These are phyloP conservation scores for Tortricodes alternella DNA, from an alignment of 2,888 invertebrate genomes.

Conservation along the genomic window DNA sequence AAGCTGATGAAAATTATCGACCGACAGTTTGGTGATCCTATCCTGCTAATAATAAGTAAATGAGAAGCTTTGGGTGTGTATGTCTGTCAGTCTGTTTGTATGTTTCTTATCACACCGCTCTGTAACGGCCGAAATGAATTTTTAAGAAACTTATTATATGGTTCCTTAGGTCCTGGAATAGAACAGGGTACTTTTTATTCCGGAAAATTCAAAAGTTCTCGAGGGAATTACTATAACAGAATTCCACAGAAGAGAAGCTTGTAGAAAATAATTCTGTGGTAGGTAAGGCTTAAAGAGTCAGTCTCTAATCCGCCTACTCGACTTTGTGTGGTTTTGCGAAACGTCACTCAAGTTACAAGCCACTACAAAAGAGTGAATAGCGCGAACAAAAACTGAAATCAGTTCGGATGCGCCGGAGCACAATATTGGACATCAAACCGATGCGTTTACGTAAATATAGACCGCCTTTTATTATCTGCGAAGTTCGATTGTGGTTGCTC, in stretches of 20 bases:
- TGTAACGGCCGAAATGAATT: too few species aligned
- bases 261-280: slow-evolving; percentile 5
- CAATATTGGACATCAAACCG: slow-evolving; percentile 75
- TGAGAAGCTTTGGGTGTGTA: too few species aligned
- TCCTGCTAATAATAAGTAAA: too few species aligned
- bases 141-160: too few species aligned
- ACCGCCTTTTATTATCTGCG: slow-evolving; percentile 76
- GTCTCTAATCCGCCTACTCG: slow-evolving; percentile 54
- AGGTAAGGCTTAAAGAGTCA: slow-evolving; percentile 28
- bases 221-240: too few species aligned
- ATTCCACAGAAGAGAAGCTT: too few species aligned
- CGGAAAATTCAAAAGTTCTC: too few species aligned
- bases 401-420: slow-evolving; percentile 65
- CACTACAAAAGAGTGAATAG: slow-evolving; percentile 55
- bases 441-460: slow-evolving; percentile 80
- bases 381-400: slow-evolving; percentile 54
- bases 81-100: too few species aligned
- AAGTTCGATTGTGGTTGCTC: slow-evolving; percentile 68
- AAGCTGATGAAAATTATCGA: neutral
- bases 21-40: neutral
- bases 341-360: slow-evolving; percentile 61
- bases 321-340: slow-evolving; percentile 53
- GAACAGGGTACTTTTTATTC: too few species aligned
- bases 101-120: too few species aligned
- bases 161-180: too few species aligned